Base-by-base conservation (phyloP, 2,113 vertebrate species). In the Thomomys bottae region DNA sequence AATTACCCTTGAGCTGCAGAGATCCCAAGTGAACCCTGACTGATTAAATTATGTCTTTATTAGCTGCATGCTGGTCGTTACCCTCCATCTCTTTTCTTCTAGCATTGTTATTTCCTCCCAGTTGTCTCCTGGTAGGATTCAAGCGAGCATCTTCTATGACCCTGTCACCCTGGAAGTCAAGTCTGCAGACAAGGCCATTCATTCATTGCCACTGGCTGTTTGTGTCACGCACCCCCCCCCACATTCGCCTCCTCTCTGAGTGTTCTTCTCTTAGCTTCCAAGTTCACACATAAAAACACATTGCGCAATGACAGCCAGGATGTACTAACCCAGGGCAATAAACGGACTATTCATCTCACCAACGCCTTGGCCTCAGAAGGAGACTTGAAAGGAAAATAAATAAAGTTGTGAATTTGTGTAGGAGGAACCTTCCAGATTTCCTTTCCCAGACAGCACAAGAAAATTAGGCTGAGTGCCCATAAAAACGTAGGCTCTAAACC, bases 341-440 rank as follows among this genome's bases (percentile, higher is more conserved):
- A 96, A 95, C 75, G 87, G 89, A 72, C 93, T 75, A 92, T 96
- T 97, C 96, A 95, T 93, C 84, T 84, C 79, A 17, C 67, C 90
- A 83, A 40, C 28, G 8, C 59, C 94, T 94, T 95, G 96, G 96
- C 94, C 87, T 88, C 78, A 45, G 91, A 95, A 92, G 54, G 81
- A 96, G 89, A 93, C 96, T 94, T 93, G 92, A 96, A 95, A 96
- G 70, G 81, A 95, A 96, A 96, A 96, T 70, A 96, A 96, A 93
- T 92, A 87, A 89, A 92, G 88, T 76, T 72, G 89, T 85, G 73
- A 85, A 57, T 80, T 78, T 92, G 91, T 93, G 94, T 76, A 85
- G 93, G 94, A 67, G 94, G 92, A 85, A 88, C 86, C 88, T 70
- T 95, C 73, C 90, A 87, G 77, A 88, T 91, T 96, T 95, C 89